These are phyloP conservation scores for Caenorhabditis drosophilae DNA, from an alignment of 2,888 invertebrate species.

Conservation along the genomic window DNA sequence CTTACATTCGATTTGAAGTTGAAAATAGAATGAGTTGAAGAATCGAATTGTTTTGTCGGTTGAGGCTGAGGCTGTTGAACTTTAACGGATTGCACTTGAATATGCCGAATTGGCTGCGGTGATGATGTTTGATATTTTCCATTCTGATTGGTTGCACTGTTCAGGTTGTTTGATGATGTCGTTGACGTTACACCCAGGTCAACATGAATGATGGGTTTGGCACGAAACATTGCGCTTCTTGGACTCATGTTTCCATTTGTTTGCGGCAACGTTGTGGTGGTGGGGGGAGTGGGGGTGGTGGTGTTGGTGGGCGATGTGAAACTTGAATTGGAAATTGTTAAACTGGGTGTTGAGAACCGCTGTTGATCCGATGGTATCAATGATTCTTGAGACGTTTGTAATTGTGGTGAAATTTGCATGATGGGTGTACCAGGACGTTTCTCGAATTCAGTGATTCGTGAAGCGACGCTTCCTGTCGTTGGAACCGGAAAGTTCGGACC, in stretches of 20 bases:
- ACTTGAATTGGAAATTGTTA: too few relatives aligned
- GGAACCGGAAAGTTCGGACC: conserved; percentile 64
- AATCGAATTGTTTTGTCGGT: conserved; percentile 19
- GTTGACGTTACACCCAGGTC: conserved; percentile 46
- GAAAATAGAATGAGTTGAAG: conserved; percentile 34
- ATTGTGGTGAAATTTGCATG: too few relatives aligned
- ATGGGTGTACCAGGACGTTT: conserved; percentile 59
- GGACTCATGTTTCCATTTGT: conserved; percentile 58
- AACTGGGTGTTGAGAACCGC: too few relatives aligned
- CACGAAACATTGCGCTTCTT: conserved; percentile 63
- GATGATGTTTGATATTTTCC: conserved; percentile 10
- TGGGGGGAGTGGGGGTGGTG: conserved; percentile 32
- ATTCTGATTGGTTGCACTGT: neutral
- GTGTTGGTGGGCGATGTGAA: too few relatives aligned
- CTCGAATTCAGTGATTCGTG: conserved; percentile 63
- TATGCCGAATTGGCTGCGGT: conserved; percentile 26
- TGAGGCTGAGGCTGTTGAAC: conserved; percentile 10
- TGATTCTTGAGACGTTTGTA: conserved; percentile 21
- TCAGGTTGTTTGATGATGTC: neutral
- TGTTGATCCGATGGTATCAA: conserved; percentile 14
- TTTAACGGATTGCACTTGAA: conserved; percentile 25
- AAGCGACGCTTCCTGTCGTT: conserved; percentile 61
- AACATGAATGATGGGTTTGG: conserved; percentile 65
- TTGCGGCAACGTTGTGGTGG: conserved; percentile 24
- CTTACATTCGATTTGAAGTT: conserved; percentile 41